Base-by-base conservation (phyloP, 2,113 vertebrate genomes). In the Laticauda laticaudata region DNA sequence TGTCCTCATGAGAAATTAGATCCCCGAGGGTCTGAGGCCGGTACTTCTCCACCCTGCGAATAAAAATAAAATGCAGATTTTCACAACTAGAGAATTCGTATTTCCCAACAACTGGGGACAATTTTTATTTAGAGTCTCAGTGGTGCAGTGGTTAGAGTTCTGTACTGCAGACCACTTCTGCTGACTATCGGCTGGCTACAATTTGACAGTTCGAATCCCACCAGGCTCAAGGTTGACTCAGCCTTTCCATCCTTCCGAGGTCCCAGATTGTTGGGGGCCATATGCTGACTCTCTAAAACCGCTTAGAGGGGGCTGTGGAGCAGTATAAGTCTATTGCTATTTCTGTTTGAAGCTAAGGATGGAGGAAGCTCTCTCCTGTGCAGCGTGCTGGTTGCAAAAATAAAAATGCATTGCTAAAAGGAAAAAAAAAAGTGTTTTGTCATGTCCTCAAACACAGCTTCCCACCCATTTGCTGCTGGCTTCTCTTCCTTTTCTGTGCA, bases 1-100 rank as follows among this genome's bases (percentile, higher is more conserved):
- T 99, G 92, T 99, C 99, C 96, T 96, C 97, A 95, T 99, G 99
- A 18, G 99, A 99, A 95, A 99, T 99, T 95, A 99, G 97, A 88
- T 99, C 99, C 90, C 98, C 97, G 21, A 99, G 97, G 1, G 96
- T 98, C 95, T 99, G 98, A 1, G 99, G 99, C 91, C 99, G 98
- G 96, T 99, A 99, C 92, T 99, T 99, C 95, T 99, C 99, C 93
- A 99, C 99, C 99, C 99, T 99, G 92, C 3, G 93, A 39, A 53
- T n/a, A 48, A 92, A 53, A 96, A 92, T 18, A 89, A 10, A 12
- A 10, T 56, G 21, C 5, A 29, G 23, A 21, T 29, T 53, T 59
- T 34, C 64, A 48, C 53, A 39, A 39, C 1, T 2, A 45, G 21
- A 23, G 21, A 59, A 57, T 51, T 2, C 39, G 21, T 21, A 10